Base-by-base conservation (phyloP, 2,888 invertebrate species). In the Pseudococcus viburni region DNA sequence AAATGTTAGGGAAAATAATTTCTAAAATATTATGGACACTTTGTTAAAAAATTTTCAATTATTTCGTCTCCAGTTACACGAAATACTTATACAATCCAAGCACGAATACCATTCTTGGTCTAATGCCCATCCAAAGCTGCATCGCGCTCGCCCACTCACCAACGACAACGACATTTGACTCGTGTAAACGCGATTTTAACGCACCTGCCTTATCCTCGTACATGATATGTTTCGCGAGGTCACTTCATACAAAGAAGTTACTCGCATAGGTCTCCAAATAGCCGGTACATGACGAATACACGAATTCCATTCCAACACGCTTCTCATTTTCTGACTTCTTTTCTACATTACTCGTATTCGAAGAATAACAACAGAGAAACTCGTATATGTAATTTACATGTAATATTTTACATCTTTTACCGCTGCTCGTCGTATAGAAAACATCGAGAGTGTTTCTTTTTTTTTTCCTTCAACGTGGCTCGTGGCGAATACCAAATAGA, bases 361-460 rank as follows among this genome's bases (percentile, higher is more conserved):
- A 33, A 33, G n/a, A 17, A 46, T 55, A 55, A 48, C 39, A 17
- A 9, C 33, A 1, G 12, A 33, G 11, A 17, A 64, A 51, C 26
- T 33, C 64, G n/a, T 39, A 59, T 26, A n/a, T 64, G 64, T 85
- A 85, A 85, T 85, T 85, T 85, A 85, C 85, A 64, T 85, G 85
- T 85, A 85, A 85, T 85, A 85, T 85, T 85, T 85, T 85, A 85
- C 39, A 85, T 85, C 64, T 85, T 55, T 85, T 64, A 85, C 55
- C 19, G 11, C 39, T 15, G 2, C 33, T 19, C 59, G 59, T 59
- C 15, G 55, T 51, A 51, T 9, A 12, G n/a, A n/a, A 33, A 55
- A 55, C 55, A 19, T 19, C 59, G 19, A 59, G 19, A 59, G 59
- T 59, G 59, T 59, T 59, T 59, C 19, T 19, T 19, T 59, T 55